Evolutionary conservation across 2,888 invertebrate genomes (phyloP).

Genomic region (Pogonocherus hispidulus): DNA sequence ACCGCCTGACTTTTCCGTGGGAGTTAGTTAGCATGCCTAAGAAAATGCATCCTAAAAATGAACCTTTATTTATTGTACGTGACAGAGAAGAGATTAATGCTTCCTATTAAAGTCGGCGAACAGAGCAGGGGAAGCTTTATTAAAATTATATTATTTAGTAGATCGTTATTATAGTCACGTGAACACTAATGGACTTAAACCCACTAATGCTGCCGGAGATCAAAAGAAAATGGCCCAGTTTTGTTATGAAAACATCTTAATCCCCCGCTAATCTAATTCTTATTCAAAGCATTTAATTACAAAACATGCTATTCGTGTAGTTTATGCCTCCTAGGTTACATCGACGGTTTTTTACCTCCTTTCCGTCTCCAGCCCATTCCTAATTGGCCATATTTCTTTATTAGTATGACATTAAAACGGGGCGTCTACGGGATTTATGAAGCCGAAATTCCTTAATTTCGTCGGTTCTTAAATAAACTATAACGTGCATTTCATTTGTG

Average conservation of each 20-base stretch:
- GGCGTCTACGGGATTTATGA: slow-evolving; percentile 50
- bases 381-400: slow-evolving; percentile 57
- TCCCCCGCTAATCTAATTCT: slow-evolving; percentile 12
- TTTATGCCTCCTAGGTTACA: slow-evolving; percentile 11
- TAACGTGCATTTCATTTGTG: slow-evolving; percentile 42
- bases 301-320: slow-evolving; percentile 24
- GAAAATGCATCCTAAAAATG: slow-evolving; percentile 4
- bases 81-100: background rate
- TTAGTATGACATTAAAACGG: slow-evolving; percentile 53
- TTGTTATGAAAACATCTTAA: slow-evolving; percentile 24
- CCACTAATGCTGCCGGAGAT: background rate
- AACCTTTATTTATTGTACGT: background rate
- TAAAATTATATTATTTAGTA: background rate
- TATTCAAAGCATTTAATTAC: slow-evolving; percentile 24
- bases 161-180: background rate
- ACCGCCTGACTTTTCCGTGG: background rate
- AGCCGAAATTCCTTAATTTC: slow-evolving; percentile 45
- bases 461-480: slow-evolving; percentile 42
- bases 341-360: slow-evolving; percentile 10
- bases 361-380: slow-evolving; percentile 26
- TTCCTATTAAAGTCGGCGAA: background rate
- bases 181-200: background rate
- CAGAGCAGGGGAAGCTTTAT: background rate
- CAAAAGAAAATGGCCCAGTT: slow-evolving; percentile 7
- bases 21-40: background rate